Conservation (phyloP, 2,888 invertebrate genomes). For the Eremobia ochroleuca region DNA sequence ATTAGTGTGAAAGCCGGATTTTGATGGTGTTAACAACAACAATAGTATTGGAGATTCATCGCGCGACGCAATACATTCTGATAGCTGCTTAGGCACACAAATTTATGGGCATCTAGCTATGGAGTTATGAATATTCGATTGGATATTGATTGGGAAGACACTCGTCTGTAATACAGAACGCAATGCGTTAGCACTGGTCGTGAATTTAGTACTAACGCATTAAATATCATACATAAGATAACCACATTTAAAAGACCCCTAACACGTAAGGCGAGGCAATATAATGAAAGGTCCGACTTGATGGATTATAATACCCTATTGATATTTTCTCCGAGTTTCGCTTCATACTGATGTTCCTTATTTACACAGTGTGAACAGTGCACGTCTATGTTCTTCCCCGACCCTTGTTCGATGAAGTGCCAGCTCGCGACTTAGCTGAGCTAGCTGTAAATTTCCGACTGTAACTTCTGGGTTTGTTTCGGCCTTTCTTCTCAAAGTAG, state of each 20-base stretch:
- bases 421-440: too few relatives aligned
- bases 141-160: constrained; percentile 37
- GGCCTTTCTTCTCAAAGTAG: too few relatives aligned
- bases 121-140: constrained; percentile 55
- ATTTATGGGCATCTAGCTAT: constrained; percentile 44
- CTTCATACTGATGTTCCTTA: too few relatives aligned
- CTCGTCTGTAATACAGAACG: neutral
- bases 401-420: too few relatives aligned
- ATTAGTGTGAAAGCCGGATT: constrained; percentile 87
- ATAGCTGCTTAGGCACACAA: constrained; percentile 45
- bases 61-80: constrained; percentile 57
- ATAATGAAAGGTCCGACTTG: neutral
- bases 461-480: too few relatives aligned
- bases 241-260: neutral
- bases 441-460: too few relatives aligned
- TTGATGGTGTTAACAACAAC: constrained; percentile 77
- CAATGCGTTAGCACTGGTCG: constrained; percentile 35
- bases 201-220: too few relatives aligned
- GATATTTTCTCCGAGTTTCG: too few relatives aligned
- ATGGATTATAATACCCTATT: too few relatives aligned
- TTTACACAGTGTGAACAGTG: too few relatives aligned
- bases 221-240: neutral
- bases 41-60: constrained; percentile 68
- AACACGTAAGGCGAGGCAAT: too few relatives aligned
- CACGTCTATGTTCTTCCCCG: too few relatives aligned